Percentiles rank a stretch among this genome's conserved stretches.
These are phyloP conservation scores for Aegotheles bennettii DNA, from an alignment of 2,113 vertebrate species.

Conservation along the genomic window DNA sequence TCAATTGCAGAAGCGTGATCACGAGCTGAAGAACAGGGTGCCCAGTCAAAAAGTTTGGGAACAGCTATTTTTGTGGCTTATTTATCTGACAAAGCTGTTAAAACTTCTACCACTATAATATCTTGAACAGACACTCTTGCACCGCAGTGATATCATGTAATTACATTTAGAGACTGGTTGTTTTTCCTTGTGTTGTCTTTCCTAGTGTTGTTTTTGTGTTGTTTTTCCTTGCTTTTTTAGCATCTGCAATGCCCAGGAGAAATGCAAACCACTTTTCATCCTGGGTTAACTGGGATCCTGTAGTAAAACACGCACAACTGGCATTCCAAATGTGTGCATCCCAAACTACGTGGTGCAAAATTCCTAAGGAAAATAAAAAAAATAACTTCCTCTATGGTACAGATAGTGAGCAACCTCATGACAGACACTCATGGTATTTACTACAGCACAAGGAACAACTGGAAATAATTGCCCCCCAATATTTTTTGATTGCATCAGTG, in stretches of 20 bases:
- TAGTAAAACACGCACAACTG: not conserved
- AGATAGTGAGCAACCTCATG: not conserved
- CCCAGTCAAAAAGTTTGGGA: not conserved
- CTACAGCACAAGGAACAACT: not conserved
- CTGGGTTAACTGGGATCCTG: not conserved
- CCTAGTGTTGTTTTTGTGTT: not conserved
- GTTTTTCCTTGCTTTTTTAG: not conserved
- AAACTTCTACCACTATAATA: not conserved
- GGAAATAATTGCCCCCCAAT: not conserved
- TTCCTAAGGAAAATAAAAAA: not conserved
- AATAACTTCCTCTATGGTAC: not conserved
- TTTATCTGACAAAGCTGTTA: not conserved
- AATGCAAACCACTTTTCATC: not conserved
- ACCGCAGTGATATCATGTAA: not conserved
- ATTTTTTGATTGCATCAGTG: not conserved
- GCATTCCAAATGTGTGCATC: not conserved
- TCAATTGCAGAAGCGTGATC: not conserved
- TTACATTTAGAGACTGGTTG: not conserved
- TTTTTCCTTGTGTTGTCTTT: not conserved
- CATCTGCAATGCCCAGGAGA: not conserved
- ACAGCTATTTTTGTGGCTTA: not conserved
- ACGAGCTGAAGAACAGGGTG: not conserved
- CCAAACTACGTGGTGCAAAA: not conserved
- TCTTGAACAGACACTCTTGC: not conserved
- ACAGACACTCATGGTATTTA: not conserved